These are phyloP conservation scores for Verasper variegatus DNA, from an alignment of 2,113 vertebrate species.

Conservation along the genomic window DNA sequence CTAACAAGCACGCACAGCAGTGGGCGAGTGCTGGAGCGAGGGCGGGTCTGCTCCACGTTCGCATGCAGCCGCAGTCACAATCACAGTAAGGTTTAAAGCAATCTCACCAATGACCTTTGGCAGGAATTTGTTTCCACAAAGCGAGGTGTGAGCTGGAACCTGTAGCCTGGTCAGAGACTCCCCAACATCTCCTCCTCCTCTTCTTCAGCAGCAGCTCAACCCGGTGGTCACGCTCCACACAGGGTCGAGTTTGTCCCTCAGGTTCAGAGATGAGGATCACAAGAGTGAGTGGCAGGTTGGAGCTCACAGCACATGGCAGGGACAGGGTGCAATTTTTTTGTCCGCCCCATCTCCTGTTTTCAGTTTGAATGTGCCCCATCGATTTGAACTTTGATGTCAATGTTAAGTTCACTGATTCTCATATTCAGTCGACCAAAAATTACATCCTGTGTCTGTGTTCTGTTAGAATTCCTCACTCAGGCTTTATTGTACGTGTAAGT, in stretches of 20 bases:
- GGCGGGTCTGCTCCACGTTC: constrained; percentile 1
- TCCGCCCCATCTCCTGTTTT: constrained; percentile 20
- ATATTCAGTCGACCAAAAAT: constrained; percentile 38
- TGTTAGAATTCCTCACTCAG: constrained; percentile 55
- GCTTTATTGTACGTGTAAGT: constrained; percentile 37
- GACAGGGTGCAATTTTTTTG: constrained; percentile 58
- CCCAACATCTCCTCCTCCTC: constrained; percentile 4
- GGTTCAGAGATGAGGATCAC: constrained; percentile 32
- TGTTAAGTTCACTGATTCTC: constrained; percentile 44
- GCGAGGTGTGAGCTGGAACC: constrained; percentile 55
- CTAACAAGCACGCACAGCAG: constrained; percentile 57
- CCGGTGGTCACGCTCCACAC: background rate
- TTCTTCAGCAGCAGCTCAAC: background rate
- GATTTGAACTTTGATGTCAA: constrained; percentile 27
- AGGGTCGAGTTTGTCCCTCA: constrained; percentile 22
- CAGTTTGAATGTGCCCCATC: constrained; percentile 20
- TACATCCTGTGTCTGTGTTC: constrained; percentile 1
- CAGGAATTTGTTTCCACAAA: constrained; percentile 8
- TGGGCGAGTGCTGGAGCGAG: constrained; percentile 1
- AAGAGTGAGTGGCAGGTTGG: constrained; percentile 12
- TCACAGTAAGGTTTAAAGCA: constrained; percentile 11
- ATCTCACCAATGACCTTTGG: constrained; percentile 62
- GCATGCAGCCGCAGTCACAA: constrained; percentile 24
- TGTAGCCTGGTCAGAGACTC: constrained; percentile 33
- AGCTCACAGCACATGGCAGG: constrained; percentile 63